Evolutionary conservation across 2,888 invertebrate genomes (phyloP), one percentile per base, ranked within the genome.

Genomic region (Apodemia mormo): DNA sequence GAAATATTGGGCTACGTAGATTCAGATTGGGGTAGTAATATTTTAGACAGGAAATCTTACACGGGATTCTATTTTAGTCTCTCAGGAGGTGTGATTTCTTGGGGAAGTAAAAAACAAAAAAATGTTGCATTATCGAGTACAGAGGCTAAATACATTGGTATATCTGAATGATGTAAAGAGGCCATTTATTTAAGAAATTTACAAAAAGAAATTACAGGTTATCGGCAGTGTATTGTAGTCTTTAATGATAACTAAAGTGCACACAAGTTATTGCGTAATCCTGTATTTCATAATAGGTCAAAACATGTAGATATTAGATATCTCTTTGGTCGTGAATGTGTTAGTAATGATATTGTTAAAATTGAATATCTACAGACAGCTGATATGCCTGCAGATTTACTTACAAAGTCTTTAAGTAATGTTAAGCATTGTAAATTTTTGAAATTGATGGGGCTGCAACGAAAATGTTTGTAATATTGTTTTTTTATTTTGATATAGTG

Each of bases 21-120:
- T 69, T 68, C 72, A 52, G 72, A 75, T 56, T 73, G 71, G 72
- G 73, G 66, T 49, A 65, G n/a, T 30, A 49, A 73, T 65, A 30
- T 61, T 9, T 33, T 54, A 29, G 75, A 75, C 43, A 70, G 75
- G 8, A 73, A 64, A 70, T 75, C 75, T 4, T 75, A 71, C 68
- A 71, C 73, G 30, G 71, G 73, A 8, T 72, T 56, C 40, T 71
- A 69, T 49, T 73, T 70, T 66, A 67, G 14, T 37, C 40, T 72
- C 43, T 73, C 70, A 40, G 65, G 66, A 1, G 52, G 64, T 71
- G 56, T 58, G 30, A 70, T 74, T 37, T 73, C 72, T 49, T 74
- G 69, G 70, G 70, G 66, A 70, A 66, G 66, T 43, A 69, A 65
- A 49, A 75, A 73, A 49, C 72, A 74, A 37, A 70, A 54, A 30